Evolutionary conservation across 1,140 invertebrate genomes (phyloP).

Genomic region (Trichomalopsis sarcophagae): DNA sequence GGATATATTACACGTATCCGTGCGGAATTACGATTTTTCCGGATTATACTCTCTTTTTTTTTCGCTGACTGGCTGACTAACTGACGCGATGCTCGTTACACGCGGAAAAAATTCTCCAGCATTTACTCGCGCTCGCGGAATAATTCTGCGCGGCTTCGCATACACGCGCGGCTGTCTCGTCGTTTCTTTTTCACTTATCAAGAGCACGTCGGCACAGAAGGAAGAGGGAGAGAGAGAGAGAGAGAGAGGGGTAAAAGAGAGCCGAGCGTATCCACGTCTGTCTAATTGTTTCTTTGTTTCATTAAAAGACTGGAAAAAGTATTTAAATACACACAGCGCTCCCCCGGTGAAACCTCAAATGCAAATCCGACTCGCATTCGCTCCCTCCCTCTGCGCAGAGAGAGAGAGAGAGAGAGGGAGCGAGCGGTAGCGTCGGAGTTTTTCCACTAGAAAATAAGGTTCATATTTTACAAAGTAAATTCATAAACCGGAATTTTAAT

Average conservation of each 20-base stretch:
- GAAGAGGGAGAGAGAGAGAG: not conserved
- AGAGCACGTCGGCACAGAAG: not conserved
- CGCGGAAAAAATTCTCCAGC: not conserved
- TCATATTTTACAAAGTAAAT: conserved; percentile 37
- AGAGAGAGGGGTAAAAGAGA: not conserved
- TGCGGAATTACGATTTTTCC: not conserved
- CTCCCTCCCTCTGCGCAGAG: not conserved
- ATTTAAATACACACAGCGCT: conserved; percentile 26
- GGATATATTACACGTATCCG: too few species aligned
- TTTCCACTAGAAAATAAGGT: conserved; percentile 42
- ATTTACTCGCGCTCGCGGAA: not conserved
- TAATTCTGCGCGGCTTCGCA: not conserved
- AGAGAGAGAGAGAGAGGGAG: too few species aligned
- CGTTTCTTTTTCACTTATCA: not conserved
- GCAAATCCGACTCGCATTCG: conserved; percentile 2
- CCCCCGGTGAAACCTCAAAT: conserved; percentile 31
- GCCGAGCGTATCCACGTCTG: conserved; percentile 13
- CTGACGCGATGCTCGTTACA: not conserved
- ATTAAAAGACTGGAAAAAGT: conserved; percentile 30
- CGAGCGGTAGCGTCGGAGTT: not conserved
- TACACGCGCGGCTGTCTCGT: not conserved
- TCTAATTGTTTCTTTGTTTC: conserved; percentile 44
- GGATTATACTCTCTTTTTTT: not conserved
- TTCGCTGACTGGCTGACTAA: not conserved
- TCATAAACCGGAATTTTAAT: conserved; percentile 36